These are phyloP conservation scores for Dascyllus trimaculatus DNA, from an alignment of 2,113 vertebrate genomes.

Conservation along the genomic window DNA sequence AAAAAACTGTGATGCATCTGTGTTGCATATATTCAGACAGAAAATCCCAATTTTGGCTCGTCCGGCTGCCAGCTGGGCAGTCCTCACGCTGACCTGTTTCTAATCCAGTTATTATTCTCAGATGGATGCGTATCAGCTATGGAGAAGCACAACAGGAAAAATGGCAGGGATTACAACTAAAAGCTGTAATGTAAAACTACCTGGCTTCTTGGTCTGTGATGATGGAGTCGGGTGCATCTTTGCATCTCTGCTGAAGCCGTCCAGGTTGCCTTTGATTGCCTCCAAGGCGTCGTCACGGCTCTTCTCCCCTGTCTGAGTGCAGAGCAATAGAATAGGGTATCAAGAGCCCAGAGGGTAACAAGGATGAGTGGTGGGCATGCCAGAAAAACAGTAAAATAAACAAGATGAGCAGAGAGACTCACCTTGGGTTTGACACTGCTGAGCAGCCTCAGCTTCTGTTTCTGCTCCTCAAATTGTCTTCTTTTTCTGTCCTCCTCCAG, in stretches of 20 bases:
- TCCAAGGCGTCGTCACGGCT: slow-evolving; percentile 97
- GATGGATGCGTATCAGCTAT: slow-evolving; percentile 3
- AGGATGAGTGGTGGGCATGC: neutral
- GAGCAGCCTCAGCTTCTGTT: slow-evolving; percentile 95
- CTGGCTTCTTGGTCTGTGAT: slow-evolving; percentile 93
- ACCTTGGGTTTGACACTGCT: slow-evolving; percentile 99
- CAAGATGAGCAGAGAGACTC: slow-evolving; percentile 25
- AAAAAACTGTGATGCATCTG: neutral
- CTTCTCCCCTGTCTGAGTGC: slow-evolving; percentile 91
- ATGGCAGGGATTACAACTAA: neutral
- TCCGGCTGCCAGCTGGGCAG: slow-evolving; percentile 29
- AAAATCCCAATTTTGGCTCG: slow-evolving; percentile 1
- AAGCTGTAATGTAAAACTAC: slow-evolving; percentile 77
- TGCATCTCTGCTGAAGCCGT: slow-evolving; percentile 98
- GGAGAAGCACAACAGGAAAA: slow-evolving; percentile 17
- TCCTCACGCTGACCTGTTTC: slow-evolving; percentile 21
- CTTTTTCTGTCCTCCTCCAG: slow-evolving; percentile 97
- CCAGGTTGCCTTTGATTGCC: slow-evolving; percentile 98
- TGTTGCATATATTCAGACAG: neutral
- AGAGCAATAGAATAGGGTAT: neutral
- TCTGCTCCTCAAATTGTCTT: slow-evolving; percentile 98
- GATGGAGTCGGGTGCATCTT: slow-evolving; percentile 97
- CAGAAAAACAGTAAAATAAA: slow-evolving; percentile 6
- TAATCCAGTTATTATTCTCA: slow-evolving; percentile 26
- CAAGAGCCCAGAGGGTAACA: slow-evolving; percentile 12